Conservation (phyloP, 2,797 vertebrate species). For the Rhabdomys pumilio region DNA sequence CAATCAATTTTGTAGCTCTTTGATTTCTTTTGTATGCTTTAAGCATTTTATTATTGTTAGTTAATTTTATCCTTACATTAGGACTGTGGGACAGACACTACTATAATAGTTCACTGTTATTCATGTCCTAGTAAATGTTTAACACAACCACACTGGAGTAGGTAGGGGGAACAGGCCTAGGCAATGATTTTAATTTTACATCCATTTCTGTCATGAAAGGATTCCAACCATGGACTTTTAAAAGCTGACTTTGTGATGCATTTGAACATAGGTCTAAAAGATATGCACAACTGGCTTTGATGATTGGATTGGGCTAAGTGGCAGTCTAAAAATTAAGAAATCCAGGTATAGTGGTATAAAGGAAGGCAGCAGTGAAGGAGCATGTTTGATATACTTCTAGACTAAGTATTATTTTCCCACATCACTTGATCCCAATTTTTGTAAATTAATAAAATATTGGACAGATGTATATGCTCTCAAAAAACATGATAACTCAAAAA, state of each 20-base stretch:
- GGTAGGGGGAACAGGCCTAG: not conserved
- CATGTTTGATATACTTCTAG: not conserved
- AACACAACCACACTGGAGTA: not conserved
- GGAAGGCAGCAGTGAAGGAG: not conserved
- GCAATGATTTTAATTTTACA: not conserved
- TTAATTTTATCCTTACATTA: not conserved
- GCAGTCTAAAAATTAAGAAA: not conserved
- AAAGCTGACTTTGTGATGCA: not conserved
- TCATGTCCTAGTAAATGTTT: not conserved
- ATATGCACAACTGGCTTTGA: not conserved
- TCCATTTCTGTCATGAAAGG: not conserved
- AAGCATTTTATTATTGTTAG: not conserved
- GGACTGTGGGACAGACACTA: not conserved
- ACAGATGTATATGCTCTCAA: not conserved
- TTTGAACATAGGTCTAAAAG: not conserved
- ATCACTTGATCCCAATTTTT: not conserved
- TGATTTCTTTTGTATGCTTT: not conserved
- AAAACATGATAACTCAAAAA: not conserved
- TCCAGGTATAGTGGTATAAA: accelerated
- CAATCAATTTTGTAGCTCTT: not conserved
- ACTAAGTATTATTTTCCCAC: not conserved
- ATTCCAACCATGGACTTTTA: not conserved
- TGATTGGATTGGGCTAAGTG: accelerated
- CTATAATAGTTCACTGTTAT: not conserved
- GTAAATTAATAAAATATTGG: not conserved